Base-by-base conservation (phyloP, 2,113 vertebrate species). In the Hypocryptadius cinnamomeus region DNA sequence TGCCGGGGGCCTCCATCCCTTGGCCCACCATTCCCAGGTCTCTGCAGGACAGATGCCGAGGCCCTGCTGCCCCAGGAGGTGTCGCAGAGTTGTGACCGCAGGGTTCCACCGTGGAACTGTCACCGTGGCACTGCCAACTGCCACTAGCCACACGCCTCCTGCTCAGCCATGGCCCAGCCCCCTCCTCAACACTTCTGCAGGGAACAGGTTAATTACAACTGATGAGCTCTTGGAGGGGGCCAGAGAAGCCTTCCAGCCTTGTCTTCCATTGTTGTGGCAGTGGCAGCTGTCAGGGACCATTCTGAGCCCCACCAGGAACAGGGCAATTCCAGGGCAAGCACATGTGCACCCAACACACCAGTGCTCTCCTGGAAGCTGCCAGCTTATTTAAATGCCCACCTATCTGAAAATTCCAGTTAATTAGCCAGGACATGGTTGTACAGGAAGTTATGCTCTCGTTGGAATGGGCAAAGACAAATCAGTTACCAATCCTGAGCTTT, bases 11-110 rank as follows among this genome's bases (percentile, higher is more conserved):
- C 33, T 20, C n/a, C 63, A 51, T 8, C 24, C 24, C 31, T 1
- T 0, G 18, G 45, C 13, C 53, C 53, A 5, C 15, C 39, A 8
- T 16, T 10, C 54, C 61, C 54, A 24, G 35, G 4, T 3, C 47
- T 0, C 10, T 0, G 3, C 0, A 2, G 71, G 10, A 40, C 45
- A 17, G 30, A 7, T 3, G 8, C 13, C 2, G 10, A 2, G 3
- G 60, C 56, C 8, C 30, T 2, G 7, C 68, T 24, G 77, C 44
- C 42, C 3, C 0, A 1, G 3, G 9, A 31, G 13, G 9, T 1
- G 22, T 4, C 3, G 3, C 64, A 4, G 72, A 1, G 11, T 2
- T 31, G 65, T 31, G 16, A 5, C 3, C 1, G 0, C 25, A 18
- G 21, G 25, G 47, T 48, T 82, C 71, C 22, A 13, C 30, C 1